These are phyloP conservation scores for Drosophila recens DNA, from an alignment of 2,888 invertebrate species.

Conservation along the genomic window DNA sequence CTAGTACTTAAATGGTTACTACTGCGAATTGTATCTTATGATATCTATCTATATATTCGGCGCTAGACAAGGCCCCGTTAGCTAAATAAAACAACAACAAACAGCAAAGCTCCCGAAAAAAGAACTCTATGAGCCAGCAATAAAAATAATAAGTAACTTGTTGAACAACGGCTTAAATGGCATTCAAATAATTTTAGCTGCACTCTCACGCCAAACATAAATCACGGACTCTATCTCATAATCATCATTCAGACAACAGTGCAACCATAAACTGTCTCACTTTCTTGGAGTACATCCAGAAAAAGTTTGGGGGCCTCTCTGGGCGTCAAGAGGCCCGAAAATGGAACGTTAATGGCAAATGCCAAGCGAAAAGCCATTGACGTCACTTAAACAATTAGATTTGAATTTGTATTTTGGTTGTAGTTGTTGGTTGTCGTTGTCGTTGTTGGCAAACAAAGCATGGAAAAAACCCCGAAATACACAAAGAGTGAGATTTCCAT, in stretches of 20 bases:
- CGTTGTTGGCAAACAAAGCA: slow-evolving; percentile 46
- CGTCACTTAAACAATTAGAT: slow-evolving; percentile 72
- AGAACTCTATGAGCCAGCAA: slow-evolving; percentile 27
- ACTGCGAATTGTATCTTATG: slow-evolving; percentile 8
- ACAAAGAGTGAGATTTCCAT: slow-evolving; percentile 21
- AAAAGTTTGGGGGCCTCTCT: slow-evolving; percentile 56
- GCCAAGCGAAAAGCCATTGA: slow-evolving; percentile 60
- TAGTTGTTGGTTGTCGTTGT: slow-evolving; percentile 7
- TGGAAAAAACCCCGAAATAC: slow-evolving; percentile 59
- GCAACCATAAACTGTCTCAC: slow-evolving; percentile 60
- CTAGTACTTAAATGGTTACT: slow-evolving; percentile 4
- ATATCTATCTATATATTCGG: slow-evolving; percentile 10
- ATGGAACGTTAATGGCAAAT: slow-evolving; percentile 33
- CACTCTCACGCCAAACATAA: slow-evolving; percentile 69
- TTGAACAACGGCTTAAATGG: slow-evolving; percentile 56
- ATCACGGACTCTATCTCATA: slow-evolving; percentile 55
- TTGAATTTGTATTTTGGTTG: slow-evolving; percentile 31
- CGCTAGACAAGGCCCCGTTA: slow-evolving; percentile 38
- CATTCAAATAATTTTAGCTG: slow-evolving; percentile 30
- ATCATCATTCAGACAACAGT: slow-evolving; percentile 41
- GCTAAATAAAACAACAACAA: slow-evolving; percentile 25
- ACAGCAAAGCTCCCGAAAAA: slow-evolving; percentile 45
- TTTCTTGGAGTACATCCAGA: slow-evolving; percentile 19
- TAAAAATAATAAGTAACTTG: slow-evolving; percentile 52
- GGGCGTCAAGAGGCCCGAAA: slow-evolving; percentile 30